Conservation (phyloP, 1,140 invertebrate genomes). For the Aphelenchoides besseyi region DNA sequence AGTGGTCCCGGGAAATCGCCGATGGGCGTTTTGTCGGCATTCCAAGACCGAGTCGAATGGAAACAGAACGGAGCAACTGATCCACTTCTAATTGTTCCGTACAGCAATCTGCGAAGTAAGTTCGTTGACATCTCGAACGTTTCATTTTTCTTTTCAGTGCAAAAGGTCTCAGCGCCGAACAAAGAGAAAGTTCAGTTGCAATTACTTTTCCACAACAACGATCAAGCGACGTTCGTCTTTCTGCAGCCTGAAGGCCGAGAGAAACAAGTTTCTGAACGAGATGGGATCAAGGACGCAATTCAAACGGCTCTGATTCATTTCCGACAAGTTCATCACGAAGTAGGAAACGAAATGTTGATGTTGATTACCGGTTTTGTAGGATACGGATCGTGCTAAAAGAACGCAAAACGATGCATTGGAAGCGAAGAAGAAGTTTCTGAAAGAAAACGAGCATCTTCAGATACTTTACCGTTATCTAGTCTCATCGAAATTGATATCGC, state of each 20-base stretch:
- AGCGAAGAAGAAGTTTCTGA: slow-evolving; percentile 81
- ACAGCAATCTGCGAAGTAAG: slow-evolving; percentile 48
- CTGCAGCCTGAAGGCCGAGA: slow-evolving; percentile 75
- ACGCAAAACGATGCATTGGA: slow-evolving; percentile 59
- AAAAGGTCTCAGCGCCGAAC: slow-evolving; percentile 96
- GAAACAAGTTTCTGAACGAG: slow-evolving; percentile 78
- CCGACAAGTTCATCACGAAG: slow-evolving; percentile 85
- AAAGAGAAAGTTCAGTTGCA: slow-evolving; percentile 99
- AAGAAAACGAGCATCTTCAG: slow-evolving; percentile 76
- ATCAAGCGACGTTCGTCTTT: slow-evolving; percentile 95
- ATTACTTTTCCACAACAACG: slow-evolving; percentile 81
- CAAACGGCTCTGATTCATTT: slow-evolving; percentile 90
- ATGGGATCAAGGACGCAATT: slow-evolving; percentile 86
- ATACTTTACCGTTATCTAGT: slow-evolving; percentile 71
- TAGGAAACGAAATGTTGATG: slow-evolving; percentile 62
- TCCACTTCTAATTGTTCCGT: slow-evolving; percentile 39
- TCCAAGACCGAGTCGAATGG: slow-evolving; percentile 48
- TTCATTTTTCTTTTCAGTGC: slow-evolving; percentile 69
- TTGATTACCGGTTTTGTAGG: slow-evolving; percentile 31
- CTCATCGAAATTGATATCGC: slow-evolving; percentile 52
- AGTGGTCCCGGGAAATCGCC: slow-evolving; percentile 59
- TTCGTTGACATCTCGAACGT: slow-evolving; percentile 5
- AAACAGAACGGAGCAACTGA: slow-evolving; percentile 8
- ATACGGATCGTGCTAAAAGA: slow-evolving; percentile 65
- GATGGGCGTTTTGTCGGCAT: slow-evolving; percentile 43